phyloP scores from a whole-genome alignment of 2,888 invertebrate genomes.

The Resseliella maxima region DNA sequence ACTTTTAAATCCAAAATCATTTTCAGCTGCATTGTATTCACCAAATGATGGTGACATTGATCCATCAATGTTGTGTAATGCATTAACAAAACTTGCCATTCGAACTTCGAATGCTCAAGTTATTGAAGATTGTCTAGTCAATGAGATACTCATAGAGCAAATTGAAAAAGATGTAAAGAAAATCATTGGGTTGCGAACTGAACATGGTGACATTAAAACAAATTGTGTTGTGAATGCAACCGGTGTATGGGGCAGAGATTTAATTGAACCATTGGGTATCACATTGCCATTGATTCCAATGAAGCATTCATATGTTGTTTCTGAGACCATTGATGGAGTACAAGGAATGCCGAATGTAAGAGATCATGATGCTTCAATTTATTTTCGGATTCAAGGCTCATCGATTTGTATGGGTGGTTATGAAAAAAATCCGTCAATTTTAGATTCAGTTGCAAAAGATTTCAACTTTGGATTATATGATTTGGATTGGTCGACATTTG shows the following conservation, averaged over 20 bases:
- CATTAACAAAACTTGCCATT: conserved; percentile 79
- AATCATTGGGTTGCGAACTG: conserved; percentile 81
- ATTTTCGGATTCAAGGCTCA: conserved; percentile 86
- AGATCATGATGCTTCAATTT: conserved; percentile 86
- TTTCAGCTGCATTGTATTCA: conserved; percentile 81
- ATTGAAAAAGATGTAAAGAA: conserved; percentile 72
- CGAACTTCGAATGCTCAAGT: conserved; percentile 76
- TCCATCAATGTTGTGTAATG: conserved; percentile 82
- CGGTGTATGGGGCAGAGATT: conserved; percentile 84
- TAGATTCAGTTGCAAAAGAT: conserved; percentile 80
- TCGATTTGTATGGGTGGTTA: conserved; percentile 88
- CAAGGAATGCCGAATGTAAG: conserved; percentile 83
- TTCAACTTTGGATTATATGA: conserved; percentile 88
- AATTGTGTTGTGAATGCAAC: conserved; percentile 78
- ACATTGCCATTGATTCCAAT: conserved; percentile 82
- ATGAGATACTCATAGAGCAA: conserved; percentile 76
- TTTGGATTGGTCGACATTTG: conserved; percentile 87
- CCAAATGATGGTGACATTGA: conserved; percentile 86
- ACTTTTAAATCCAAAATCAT: conserved; percentile 75
- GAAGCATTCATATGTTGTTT: conserved; percentile 89
- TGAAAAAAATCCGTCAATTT: conserved; percentile 84
- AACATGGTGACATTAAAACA: conserved; percentile 77
- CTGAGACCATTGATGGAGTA: conserved; percentile 81
- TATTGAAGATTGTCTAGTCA: conserved; percentile 79
- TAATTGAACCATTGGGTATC: conserved; percentile 68